A percentile compares a stretch with the other conserved stretches of the same genome.
Evolutionary conservation across 1,140 invertebrate species (phyloP).

Genomic region (Bombus fervidus): DNA sequence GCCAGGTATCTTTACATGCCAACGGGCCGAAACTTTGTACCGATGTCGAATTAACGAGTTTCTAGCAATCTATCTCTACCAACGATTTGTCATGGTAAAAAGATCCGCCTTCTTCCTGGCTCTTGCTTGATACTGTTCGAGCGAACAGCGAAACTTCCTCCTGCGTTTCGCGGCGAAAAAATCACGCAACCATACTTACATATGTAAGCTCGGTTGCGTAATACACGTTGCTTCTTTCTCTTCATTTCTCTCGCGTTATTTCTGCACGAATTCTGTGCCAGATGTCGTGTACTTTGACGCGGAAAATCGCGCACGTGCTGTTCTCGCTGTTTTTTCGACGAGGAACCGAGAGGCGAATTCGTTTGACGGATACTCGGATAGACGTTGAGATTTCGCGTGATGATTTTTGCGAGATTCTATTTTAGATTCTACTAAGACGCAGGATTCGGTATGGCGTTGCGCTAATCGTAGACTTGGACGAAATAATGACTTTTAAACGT

Average conservation of each 20-base stretch:
- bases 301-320: slow-evolving; percentile 8
- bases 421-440: neutral
- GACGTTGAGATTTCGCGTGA: neutral
- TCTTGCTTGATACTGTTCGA: neutral
- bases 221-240: neutral
- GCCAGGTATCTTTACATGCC: slow-evolving; percentile 54
- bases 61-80: neutral
- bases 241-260: slow-evolving; percentile 33
- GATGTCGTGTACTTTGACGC: slow-evolving; percentile 19
- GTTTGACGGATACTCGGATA: neutral
- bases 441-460: neutral
- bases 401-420: neutral
- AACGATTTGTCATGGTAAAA: slow-evolving; percentile 26
- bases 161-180: too few relatives aligned
- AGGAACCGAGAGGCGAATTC: neutral
- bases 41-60: slow-evolving; percentile 35
- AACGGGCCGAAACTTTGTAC: slow-evolving; percentile 39
- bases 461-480: neutral
- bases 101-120: neutral
- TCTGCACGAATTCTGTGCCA: slow-evolving; percentile 24
- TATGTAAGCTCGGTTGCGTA: slow-evolving; percentile 5
- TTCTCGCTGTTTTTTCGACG: neutral
- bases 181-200: too few relatives aligned
- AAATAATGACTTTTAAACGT: neutral
- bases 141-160: neutral